A percentile compares a stretch with the other conserved stretches of the same genome.
phyloP scores from a whole-genome alignment of 2,888 invertebrate genomes.

The Xestia rhomboidea region DNA sequence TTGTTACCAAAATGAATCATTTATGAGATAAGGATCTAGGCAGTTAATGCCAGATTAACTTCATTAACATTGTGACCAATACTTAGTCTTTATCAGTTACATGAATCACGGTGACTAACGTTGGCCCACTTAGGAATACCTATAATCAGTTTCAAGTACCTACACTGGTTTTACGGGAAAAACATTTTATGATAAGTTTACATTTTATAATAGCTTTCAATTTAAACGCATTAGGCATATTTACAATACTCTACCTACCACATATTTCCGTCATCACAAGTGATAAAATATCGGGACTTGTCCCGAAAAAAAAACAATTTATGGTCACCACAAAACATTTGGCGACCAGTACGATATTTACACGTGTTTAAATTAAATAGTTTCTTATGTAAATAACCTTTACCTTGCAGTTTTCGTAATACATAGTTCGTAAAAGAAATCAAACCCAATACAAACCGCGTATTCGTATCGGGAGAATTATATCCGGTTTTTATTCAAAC shows the following conservation, averaged over 20 bases:
- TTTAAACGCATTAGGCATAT: not conserved
- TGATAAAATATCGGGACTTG: not conserved
- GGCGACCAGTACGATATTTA: not conserved
- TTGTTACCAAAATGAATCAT: slow-evolving; percentile 8
- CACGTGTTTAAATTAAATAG: not conserved
- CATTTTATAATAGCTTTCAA: slow-evolving; percentile 4
- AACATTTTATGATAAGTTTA: slow-evolving; percentile 11
- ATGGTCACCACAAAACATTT: not conserved
- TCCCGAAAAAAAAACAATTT: not conserved
- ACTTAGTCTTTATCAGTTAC: slow-evolving; percentile 31
- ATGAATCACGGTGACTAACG: slow-evolving; percentile 50
- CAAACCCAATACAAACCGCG: not conserved
- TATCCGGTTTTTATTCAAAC: slow-evolving; percentile 10
- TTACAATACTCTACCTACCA: not conserved
- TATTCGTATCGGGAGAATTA: not conserved
- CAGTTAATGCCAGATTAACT: slow-evolving; percentile 35
- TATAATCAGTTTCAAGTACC: not conserved
- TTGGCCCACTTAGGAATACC: slow-evolving; percentile 19
- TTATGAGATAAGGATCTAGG: not conserved
- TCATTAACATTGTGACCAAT: slow-evolving; percentile 7
- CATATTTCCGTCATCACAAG: not conserved
- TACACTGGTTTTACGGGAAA: not conserved
- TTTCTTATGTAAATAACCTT: not conserved
- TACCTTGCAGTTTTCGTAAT: no score
- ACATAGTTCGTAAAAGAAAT: not conserved